Percentiles rank a stretch among this genome's conserved stretches.
These are phyloP conservation scores for Acleris cristana DNA, from an alignment of 2,888 invertebrate species.

Conservation along the genomic window DNA sequence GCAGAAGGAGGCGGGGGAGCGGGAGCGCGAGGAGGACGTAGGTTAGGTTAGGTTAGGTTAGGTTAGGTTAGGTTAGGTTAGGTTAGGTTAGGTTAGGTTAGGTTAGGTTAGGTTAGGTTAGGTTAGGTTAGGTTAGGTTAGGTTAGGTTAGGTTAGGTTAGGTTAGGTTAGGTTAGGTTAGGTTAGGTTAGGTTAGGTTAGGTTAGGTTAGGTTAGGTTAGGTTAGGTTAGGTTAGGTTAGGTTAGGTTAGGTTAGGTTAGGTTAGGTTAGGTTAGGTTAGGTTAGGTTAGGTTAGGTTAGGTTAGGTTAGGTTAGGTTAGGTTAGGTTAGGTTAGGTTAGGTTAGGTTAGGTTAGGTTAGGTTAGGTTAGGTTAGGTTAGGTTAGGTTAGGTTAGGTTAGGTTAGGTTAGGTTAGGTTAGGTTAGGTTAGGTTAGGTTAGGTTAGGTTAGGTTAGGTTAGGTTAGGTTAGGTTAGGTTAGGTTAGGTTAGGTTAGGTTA, in stretches of 20 bases:
- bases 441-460: slow-evolving; percentile 41
- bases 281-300: slow-evolving; percentile 42
- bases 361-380: slow-evolving; percentile 43
- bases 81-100: slow-evolving; percentile 42
- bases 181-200: slow-evolving; percentile 43
- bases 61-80: slow-evolving; percentile 42
- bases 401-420: slow-evolving; percentile 42
- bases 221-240: slow-evolving; percentile 46
- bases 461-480: slow-evolving; percentile 43
- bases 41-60: slow-evolving; percentile 42
- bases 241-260: slow-evolving; percentile 41
- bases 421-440: slow-evolving; percentile 42
- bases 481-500: slow-evolving; percentile 43
- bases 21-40: no score
- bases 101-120: slow-evolving; percentile 41
- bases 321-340: slow-evolving; percentile 43
- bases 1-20: no score
- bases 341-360: slow-evolving; percentile 42
- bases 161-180: slow-evolving; percentile 42
- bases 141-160: slow-evolving; percentile 43
- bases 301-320: slow-evolving; percentile 43
- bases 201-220: slow-evolving; percentile 42
- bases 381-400: slow-evolving; percentile 45
- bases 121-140: slow-evolving; percentile 43
- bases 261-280: slow-evolving; percentile 41